Conservation (phyloP, 2,113 vertebrate species). For the Empidonax alnorum region DNA sequence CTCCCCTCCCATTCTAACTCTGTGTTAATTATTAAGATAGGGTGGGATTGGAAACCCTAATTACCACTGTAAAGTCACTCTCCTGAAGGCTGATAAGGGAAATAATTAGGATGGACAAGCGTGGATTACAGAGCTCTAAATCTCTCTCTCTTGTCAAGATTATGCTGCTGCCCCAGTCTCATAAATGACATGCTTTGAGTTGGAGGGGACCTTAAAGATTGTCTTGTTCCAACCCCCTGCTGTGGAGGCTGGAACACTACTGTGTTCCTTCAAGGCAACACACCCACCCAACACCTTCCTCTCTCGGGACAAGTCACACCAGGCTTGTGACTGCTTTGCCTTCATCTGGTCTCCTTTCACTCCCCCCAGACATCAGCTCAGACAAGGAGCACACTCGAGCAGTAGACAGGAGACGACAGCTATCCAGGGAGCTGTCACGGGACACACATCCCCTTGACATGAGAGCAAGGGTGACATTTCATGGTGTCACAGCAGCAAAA, state of each 20-base stretch:
- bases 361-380: background rate
- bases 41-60: conserved; percentile 72
- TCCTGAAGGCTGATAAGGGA: conserved; percentile 71
- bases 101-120: conserved; percentile 76
- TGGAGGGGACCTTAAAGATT: background rate
- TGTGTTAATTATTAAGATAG: conserved; percentile 38
- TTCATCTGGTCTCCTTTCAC: background rate
- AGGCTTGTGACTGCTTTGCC: background rate
- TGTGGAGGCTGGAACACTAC: too few relatives aligned
- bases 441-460: background rate
- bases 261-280: background rate
- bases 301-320: rapidly evolving
- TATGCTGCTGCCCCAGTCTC: conserved; percentile 32
- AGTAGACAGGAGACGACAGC: background rate
- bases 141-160: conserved; percentile 59
- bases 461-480: background rate
- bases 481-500: background rate
- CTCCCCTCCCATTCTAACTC: background rate
- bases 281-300: background rate
- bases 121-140: conserved; percentile 63
- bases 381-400: background rate
- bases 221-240: background rate
- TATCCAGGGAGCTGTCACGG: background rate
- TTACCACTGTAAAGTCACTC: conserved; percentile 63
- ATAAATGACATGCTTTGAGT: background rate